Evolutionary conservation across 2,888 invertebrate genomes (phyloP).

Genomic region (Thelaira solivaga): DNA sequence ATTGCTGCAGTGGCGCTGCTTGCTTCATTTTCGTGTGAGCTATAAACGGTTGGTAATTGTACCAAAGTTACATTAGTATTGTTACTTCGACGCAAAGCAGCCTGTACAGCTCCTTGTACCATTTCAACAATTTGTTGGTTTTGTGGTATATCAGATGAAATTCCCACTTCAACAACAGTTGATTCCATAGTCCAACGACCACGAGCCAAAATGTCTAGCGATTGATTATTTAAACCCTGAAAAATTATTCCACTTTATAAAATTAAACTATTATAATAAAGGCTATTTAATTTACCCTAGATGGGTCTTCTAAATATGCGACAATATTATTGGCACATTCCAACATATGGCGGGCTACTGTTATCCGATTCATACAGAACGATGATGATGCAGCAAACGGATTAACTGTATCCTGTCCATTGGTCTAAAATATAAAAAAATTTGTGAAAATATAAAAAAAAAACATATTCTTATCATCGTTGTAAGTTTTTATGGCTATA

Average conservation of each 20-base stretch:
- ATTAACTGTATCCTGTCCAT: constrained; percentile 70
- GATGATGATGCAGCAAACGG: constrained; percentile 76
- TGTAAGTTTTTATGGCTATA: no score
- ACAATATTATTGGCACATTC: constrained; percentile 77
- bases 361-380: constrained; percentile 77
- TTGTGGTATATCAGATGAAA: constrained; percentile 75
- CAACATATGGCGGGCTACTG: constrained; percentile 77
- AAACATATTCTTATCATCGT: no score
- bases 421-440: constrained; percentile 56
- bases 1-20: constrained; percentile 36
- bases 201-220: constrained; percentile 76
- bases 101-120: constrained; percentile 76
- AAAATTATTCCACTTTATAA: not conserved
- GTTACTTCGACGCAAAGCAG: constrained; percentile 74
- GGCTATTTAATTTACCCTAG: constrained; percentile 66
- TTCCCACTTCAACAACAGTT: constrained; percentile 77
- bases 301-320: constrained; percentile 76
- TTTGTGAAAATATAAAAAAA: not conserved
- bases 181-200: constrained; percentile 78
- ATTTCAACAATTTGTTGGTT: constrained; percentile 76
- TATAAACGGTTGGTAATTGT: constrained; percentile 74
- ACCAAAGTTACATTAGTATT: constrained; percentile 76
- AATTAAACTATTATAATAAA: not conserved
- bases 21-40: constrained; percentile 67
- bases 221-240: constrained; percentile 76